These are phyloP conservation scores for Nothocercus nigrocapillus DNA, from an alignment of 2,113 vertebrate genomes.

Conservation along the genomic window DNA sequence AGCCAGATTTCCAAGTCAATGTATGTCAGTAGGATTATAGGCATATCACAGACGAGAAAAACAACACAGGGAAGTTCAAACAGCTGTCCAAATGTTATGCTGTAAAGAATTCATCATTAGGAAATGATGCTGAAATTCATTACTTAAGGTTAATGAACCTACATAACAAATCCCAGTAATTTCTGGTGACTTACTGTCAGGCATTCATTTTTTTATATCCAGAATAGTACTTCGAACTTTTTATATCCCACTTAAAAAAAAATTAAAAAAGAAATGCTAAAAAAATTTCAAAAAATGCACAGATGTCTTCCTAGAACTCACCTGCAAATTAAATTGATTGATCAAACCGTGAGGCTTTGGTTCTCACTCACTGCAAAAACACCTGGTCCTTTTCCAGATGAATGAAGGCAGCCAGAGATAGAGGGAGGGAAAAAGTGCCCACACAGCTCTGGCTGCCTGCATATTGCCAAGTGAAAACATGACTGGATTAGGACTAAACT, in stretches of 20 bases:
- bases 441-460: background rate
- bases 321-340: background rate
- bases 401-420: background rate
- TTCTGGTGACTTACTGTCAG: background rate
- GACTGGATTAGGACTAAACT: background rate
- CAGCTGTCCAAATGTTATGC: background rate
- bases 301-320: background rate
- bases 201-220: background rate
- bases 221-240: background rate
- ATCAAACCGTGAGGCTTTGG: background rate
- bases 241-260: background rate
- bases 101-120: background rate
- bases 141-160: background rate
- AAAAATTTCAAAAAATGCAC: background rate
- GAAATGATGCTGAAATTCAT: background rate
- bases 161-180: background rate
- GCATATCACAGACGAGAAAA: background rate
- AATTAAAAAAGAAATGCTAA: background rate
- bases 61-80: background rate
- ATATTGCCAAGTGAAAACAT: background rate
- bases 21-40: background rate
- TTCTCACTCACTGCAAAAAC: background rate
- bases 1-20: background rate
- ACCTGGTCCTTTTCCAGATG: background rate
- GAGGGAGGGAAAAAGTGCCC: background rate